Evolutionary conservation across 2,888 invertebrate genomes (phyloP), one percentile per base, ranked within the genome.

Genomic region (Ormyrus pomaceus): DNA sequence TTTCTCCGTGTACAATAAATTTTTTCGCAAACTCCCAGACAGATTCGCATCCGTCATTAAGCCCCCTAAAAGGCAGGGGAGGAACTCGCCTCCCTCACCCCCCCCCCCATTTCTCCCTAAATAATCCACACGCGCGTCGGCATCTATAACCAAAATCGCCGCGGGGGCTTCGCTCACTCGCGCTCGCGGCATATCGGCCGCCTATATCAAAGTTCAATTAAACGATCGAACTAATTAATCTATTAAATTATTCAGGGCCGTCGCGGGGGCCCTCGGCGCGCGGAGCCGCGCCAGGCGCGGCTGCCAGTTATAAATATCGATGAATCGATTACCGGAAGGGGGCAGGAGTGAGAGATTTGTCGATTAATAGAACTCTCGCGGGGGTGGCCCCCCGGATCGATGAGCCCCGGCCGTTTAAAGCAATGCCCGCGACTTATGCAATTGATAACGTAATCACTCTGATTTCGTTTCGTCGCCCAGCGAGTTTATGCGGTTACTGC

Each of bases 211-310:
- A 73, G 58, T 62, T 66, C 71, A 68, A 69, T 73, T 62, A 69
- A 68, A 55, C 78, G 50, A 76, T 83, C 79, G 70, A 82, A 81
- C 83, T 85, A 84, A 84, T 84, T 84, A 84, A 84, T 84, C 82
- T 82, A 83, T 84, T 85, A 83, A 83, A 83, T 84, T 83, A 84
- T 83, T 84, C 83, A 79, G 77, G 55, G 77, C 61, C 51, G 19
- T 70, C 75, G 75, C 82, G 76, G 34, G 34, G 34, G 34, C 34
- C 34, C 82, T 77, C 80, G 34, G 34, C 34, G 34, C 34, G 82
- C 79, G 79, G 34, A 34, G 34, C 34, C 2, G 3, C 19, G 19
- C 19, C 34, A n/a, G n/a, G 79, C 34, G 7, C 19, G 61, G 71
- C 34, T 34, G 34, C 34, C 34, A 34, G 34, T 75, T 81, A 79